Conservation (phyloP, 2,888 invertebrate species). For the Aplocera efformata region DNA sequence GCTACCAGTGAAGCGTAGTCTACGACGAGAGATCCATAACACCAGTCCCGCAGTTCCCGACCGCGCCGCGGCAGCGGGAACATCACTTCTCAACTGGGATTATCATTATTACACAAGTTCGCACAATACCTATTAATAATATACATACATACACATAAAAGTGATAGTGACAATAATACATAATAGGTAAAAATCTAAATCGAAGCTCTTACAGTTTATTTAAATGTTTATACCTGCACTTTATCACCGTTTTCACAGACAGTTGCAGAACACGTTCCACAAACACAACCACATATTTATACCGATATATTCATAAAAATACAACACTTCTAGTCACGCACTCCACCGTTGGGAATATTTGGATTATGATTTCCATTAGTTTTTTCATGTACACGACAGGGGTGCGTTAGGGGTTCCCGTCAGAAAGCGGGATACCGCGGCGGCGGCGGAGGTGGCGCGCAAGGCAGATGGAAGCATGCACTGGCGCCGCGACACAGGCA, state of each 20-base stretch:
- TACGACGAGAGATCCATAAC: conserved; percentile 38
- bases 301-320: conserved; percentile 30
- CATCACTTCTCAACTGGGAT: conserved; percentile 18
- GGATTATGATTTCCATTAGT: conserved; percentile 65
- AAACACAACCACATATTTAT: conserved; percentile 42
- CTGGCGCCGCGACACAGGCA: conserved; percentile 63
- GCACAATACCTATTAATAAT: conserved; percentile 32
- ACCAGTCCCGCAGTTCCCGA: conserved; percentile 12
- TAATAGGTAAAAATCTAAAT: conserved; percentile 53
- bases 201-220: conserved; percentile 66
- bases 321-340: conserved; percentile 45
- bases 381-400: conserved; percentile 65
- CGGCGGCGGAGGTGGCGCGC: conserved; percentile 44
- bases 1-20: conserved; percentile 60
- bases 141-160: conserved; percentile 24
- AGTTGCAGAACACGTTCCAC: conserved; percentile 45
- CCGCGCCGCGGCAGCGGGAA: conserved; percentile 6
- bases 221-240: conserved; percentile 56
- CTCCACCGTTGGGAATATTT: conserved; percentile 59
- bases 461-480: conserved; percentile 57
- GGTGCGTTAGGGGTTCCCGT: conserved; percentile 50
- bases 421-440: conserved; percentile 54
- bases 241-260: conserved; percentile 55
- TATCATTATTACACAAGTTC: conserved; percentile 14
- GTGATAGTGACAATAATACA: conserved; percentile 38